Base-by-base conservation (phyloP, 1,140 invertebrate species). In the Lucilia cuprina region DNA sequence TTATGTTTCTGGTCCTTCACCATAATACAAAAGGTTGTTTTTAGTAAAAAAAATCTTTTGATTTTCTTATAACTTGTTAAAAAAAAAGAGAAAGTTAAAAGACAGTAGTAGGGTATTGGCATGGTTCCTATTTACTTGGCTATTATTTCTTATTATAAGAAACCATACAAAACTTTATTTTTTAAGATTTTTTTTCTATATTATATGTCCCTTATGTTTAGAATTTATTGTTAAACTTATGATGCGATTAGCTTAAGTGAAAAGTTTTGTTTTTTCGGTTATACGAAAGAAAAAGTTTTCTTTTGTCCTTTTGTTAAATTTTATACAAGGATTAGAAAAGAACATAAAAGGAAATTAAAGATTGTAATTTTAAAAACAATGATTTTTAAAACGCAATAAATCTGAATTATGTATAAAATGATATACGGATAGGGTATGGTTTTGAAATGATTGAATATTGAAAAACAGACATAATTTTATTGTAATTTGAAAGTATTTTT, bases 201-300 rank as follows among this genome's bases (percentile, higher is more conserved):
- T 14, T 60, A 17, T n/a, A 60, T 70, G 65, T 70, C 65, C 65
- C 65, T 70, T 70, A 77, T 77, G 34, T 77, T 77, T 35, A 35
- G 34, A 77, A 77, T 77, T 77, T 77, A 77, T 77, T 77, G 74
- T 41, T 14, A 77, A 77, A 77, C 74, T 77, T 77, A 14, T 77
- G 74, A 77, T 77, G 30, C 74, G 74, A 77, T 77, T 77, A 77
- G 74, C 34, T 77, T 77, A 77, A 77, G 74, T 77, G 74, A 77
- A 77, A 77, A 77, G 74, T 77, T 77, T 35, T 77, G 4, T 70
- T 70, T 70, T 70, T 21, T 25, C n/a, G 3, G 10, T 9, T n/a
- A n/a, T 65, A n/a, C 2, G 21, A 70, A 21, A 70, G 21, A 21
- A 70, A 70, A 70, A 70, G n/a, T 70, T 70, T 55, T 12, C 12